Evolutionary conservation across 2,113 vertebrate species (phyloP).

Genomic region (Leuciscus idus): DNA sequence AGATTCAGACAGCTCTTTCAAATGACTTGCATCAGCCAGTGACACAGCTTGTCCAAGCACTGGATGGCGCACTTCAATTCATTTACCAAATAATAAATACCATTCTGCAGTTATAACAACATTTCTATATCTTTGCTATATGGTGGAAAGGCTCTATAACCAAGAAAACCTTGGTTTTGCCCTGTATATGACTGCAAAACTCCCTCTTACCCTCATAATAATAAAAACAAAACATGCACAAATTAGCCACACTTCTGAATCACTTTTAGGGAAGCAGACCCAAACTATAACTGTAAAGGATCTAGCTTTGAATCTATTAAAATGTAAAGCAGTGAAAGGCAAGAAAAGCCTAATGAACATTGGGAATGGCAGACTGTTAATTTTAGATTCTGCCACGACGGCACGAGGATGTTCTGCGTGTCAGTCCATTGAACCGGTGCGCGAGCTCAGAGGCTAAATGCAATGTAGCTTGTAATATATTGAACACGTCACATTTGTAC

Average conservation of each 20-base stretch:
- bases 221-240: not conserved
- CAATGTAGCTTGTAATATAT: not conserved
- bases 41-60: conserved; percentile 48
- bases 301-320: not conserved
- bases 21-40: conserved; percentile 77
- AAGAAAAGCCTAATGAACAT: not conserved
- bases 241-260: not conserved
- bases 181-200: not conserved
- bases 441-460: not conserved
- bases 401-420: conserved; percentile 25
- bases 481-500: not conserved
- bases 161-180: not conserved
- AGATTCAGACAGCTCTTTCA: conserved; percentile 55
- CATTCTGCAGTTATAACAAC: not conserved
- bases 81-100: not conserved
- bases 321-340: not conserved
- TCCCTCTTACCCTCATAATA: not conserved
- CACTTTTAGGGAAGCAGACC: not conserved
- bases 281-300: not conserved
- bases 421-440: not conserved
- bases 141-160: too few relatives aligned
- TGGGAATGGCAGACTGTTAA: not conserved
- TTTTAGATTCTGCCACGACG: conserved; percentile 49
- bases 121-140: not conserved
- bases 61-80: conserved; percentile 11